Base-by-base conservation (phyloP, 2,113 vertebrate species). In the Dicerorhinus sumatrensis region DNA sequence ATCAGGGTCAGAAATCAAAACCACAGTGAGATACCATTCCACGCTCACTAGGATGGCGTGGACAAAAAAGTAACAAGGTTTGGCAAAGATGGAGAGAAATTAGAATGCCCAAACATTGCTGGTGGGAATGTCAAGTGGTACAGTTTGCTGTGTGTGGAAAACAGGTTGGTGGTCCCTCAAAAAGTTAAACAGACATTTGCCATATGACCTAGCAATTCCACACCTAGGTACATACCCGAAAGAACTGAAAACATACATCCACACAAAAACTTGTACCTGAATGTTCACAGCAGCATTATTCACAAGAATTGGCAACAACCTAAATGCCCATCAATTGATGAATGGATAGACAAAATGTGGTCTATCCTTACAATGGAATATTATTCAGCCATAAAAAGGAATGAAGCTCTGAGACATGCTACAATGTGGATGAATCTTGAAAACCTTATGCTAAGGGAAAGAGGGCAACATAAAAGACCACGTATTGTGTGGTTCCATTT, bases 51-150 rank as follows among this genome's bases (percentile, higher is more conserved):
- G 76, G 63, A 51, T 18, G 25, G 29, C 77, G 29, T 39, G 39
- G 70, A 67, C 76, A 58, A 91, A 48, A 4, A 54, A 54, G 14
- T 54, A 54, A 54, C 33, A 67, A 33, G 29, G 5, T 33, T 27
- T 4, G 5, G 60, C 1, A 17, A 65, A 33, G 12, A 2, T 12
- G 60, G 31, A 25, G 29, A 62, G 82, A 48, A 18, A 46, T 1
- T 0, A 21, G 27, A 23, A 4, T 6, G 7, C 7, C 4, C 16
- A 3, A 2, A 14, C 7, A 1, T 48, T 0, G 31, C 14, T 2
- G 14, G 87, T 8, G 27, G 46, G 27, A 6, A 17, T 16, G 33
- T 16, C 2, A 48, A 51, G 1, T 12, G 7, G 27, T 0, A 2
- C 10, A 3, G 70, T 21, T 8, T 5, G 42, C 42, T 42, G 42